These are phyloP conservation scores for Mus pahari DNA, from an alignment of 2,113 vertebrate genomes.

Conservation along the genomic window DNA sequence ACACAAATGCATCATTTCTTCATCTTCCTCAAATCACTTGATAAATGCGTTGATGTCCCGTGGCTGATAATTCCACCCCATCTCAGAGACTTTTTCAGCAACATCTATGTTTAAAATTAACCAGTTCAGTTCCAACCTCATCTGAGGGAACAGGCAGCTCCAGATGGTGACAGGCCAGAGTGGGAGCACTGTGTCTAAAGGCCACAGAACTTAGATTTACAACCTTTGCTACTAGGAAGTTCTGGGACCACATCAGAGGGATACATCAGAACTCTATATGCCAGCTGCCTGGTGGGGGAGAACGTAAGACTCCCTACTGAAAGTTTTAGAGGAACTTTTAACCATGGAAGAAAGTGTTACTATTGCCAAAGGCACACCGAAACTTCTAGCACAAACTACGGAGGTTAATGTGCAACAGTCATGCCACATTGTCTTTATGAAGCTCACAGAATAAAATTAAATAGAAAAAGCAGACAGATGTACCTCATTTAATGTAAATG, in stretches of 20 bases:
- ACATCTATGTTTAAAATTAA: background rate
- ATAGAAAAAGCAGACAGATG: slow-evolving; percentile 7
- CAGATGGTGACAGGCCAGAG: background rate
- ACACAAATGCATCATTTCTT: background rate
- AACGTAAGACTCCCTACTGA: background rate
- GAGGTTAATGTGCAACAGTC: background rate
- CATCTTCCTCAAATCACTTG: background rate
- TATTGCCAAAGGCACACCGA: background rate
- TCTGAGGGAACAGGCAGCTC: background rate
- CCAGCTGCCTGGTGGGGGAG: background rate
- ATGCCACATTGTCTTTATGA: background rate
- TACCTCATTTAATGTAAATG: slow-evolving; percentile 52
- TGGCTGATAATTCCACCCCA: background rate
- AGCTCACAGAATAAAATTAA: background rate
- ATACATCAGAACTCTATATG: background rate
- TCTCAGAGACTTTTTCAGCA: background rate
- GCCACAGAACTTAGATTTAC: background rate
- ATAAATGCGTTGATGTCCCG: background rate
- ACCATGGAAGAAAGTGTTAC: background rate
- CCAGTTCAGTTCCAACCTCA: background rate
- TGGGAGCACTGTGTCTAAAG: background rate
- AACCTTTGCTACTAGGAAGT: background rate
- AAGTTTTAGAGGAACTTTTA: background rate
- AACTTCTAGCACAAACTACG: background rate
- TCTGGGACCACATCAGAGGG: background rate